These are phyloP conservation scores for Odocoileus virginianus DNA, from an alignment of 2,113 vertebrate genomes.

Conservation along the genomic window DNA sequence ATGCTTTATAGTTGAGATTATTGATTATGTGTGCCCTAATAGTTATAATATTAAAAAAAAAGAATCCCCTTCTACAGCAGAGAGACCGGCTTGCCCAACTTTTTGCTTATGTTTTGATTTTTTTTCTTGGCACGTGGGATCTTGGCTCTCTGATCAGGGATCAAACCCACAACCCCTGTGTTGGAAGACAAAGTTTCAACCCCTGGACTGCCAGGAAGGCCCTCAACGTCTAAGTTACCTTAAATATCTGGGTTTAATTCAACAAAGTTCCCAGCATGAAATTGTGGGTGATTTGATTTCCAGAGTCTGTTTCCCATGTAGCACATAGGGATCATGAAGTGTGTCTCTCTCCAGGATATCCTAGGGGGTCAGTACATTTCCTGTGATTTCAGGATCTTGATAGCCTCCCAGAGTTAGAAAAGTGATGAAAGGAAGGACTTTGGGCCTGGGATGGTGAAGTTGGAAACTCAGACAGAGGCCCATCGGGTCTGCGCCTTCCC, in stretches of 20 bases:
- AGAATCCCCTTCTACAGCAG: neutral
- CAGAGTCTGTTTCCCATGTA: neutral
- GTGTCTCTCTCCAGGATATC: neutral
- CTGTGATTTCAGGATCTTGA: neutral
- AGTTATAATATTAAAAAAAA: neutral
- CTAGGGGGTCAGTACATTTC: neutral
- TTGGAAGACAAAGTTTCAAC: neutral
- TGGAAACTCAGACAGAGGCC: too few relatives aligned
- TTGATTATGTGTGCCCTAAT: neutral
- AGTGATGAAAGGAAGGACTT: neutral
- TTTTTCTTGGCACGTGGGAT: neutral
- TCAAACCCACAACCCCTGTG: neutral
- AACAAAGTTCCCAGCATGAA: accelerated
- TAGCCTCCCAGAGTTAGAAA: neutral
- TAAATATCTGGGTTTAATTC: neutral
- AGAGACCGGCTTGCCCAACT: neutral
- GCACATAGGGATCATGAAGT: neutral
- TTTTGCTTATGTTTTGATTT: neutral
- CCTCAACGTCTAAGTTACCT: neutral
- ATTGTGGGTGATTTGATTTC: accelerated
- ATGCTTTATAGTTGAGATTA: neutral
- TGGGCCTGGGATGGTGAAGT: neutral
- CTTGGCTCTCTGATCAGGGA: neutral
- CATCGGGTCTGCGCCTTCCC: accelerated
- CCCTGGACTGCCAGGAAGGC: neutral